Percentiles rank a stretch among this genome's conserved stretches.
These are phyloP conservation scores for Sarcoramphus papa DNA, from an alignment of 2,797 vertebrate genomes.

Conservation along the genomic window DNA sequence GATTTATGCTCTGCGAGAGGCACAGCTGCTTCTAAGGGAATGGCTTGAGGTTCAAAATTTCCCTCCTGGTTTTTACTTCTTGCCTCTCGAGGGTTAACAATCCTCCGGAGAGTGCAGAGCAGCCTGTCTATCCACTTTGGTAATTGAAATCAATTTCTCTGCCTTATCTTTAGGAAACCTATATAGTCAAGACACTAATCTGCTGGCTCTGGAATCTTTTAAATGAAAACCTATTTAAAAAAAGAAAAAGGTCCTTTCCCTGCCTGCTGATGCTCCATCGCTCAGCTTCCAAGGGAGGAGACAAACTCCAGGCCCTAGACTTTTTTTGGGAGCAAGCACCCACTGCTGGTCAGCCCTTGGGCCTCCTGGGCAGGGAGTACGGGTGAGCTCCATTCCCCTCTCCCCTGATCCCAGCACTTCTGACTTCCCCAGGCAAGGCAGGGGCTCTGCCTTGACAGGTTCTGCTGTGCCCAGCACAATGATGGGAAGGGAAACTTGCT, in stretches of 20 bases:
- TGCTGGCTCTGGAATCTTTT: constrained; percentile 71
- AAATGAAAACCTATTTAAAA: constrained; percentile 67
- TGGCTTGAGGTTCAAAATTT: not conserved
- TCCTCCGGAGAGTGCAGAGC: constrained; percentile 16
- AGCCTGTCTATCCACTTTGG: constrained; percentile 69
- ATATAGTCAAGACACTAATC: constrained; percentile 79
- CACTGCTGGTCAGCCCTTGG: not conserved
- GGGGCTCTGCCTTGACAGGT: not conserved
- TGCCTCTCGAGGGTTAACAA: constrained; percentile 66
- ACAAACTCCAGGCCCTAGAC: not conserved
- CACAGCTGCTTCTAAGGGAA: not conserved
- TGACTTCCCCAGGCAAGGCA: not conserved
- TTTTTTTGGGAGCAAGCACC: not conserved
- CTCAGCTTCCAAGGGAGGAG: not conserved
- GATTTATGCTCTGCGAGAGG: not conserved
- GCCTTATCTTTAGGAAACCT: constrained; percentile 81
- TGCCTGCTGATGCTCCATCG: not conserved
- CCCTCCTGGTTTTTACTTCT: not conserved
- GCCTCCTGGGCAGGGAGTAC: not conserved
- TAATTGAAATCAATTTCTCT: constrained; percentile 84
- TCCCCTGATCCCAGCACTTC: not conserved
- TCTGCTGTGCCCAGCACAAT: not conserved
- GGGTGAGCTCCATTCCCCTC: not conserved
- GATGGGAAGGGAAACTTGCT: not conserved
- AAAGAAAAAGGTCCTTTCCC: not conserved